Percentiles rank a stretch among this genome's conserved stretches.
phyloP scores from a whole-genome alignment of 2,797 vertebrate genomes.

The Gouania willdenowi region DNA sequence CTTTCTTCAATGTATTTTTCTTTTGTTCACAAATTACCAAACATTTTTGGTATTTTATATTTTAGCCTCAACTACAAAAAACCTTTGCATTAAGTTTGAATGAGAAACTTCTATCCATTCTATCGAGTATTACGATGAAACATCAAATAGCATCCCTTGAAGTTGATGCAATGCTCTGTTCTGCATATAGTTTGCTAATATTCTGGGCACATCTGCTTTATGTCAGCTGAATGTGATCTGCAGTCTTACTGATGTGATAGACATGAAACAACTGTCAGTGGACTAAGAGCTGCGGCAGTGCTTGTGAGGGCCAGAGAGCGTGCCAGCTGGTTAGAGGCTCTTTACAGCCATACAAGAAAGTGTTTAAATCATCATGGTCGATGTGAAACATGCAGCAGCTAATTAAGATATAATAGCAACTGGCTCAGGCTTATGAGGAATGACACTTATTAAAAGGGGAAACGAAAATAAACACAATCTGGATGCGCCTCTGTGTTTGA shows the following conservation, averaged over 20 bases:
- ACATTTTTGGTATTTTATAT: no score
- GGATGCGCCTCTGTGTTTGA: neutral
- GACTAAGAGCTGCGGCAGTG: conserved; percentile 2
- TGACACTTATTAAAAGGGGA: no score
- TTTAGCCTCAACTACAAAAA: no score
- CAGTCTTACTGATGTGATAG: conserved; percentile 25
- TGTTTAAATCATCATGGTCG: conserved; percentile 4
- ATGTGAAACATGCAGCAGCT: conserved; percentile 23
- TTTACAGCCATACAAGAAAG: conserved; percentile 4
- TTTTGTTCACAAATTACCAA: no score
- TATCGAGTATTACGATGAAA: no score
- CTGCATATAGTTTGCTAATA: conserved; percentile 18
- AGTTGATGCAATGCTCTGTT: neutral
- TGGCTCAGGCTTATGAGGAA: neutral
- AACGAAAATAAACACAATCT: neutral
- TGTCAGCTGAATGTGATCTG: conserved; percentile 26
- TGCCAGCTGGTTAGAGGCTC: conserved; percentile 31
- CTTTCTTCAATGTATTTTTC: no score
- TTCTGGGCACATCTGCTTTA: conserved; percentile 35
- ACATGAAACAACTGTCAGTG: conserved; percentile 29
- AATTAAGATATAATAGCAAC: conserved; percentile 5
- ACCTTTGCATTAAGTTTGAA: no score
- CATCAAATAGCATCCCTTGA: no score
- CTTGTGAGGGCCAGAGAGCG: conserved; percentile 15
- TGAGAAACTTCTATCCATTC: no score